A percentile compares a stretch with the other conserved stretches of the same genome.
phyloP scores from a whole-genome alignment of 2,797 vertebrate genomes.

The Arctocebus calabarensis region DNA sequence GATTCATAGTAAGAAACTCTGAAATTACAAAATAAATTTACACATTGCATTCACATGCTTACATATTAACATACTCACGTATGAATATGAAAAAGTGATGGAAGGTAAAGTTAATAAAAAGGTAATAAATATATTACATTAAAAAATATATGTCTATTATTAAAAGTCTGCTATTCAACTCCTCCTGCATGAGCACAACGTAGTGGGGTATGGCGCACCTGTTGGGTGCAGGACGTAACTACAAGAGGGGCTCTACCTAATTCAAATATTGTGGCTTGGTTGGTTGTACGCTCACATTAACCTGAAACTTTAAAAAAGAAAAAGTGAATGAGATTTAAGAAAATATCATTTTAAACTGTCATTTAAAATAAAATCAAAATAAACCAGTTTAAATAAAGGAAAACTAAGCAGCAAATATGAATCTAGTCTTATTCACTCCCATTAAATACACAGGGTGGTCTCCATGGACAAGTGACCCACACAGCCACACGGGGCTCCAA shows the following conservation, averaged over 20 bases:
- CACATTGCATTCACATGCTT: neutral
- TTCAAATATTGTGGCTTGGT: no score
- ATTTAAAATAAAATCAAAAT: conserved; percentile 8
- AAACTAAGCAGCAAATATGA: conserved; percentile 16
- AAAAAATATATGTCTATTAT: neutral
- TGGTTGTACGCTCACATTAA: no score
- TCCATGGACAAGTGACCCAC: rapidly evolving
- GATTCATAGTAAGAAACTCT: neutral
- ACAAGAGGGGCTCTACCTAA: no score
- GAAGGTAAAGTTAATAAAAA: neutral
- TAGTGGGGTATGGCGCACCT: no score
- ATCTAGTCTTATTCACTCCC: neutral
- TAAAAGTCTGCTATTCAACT: neutral
- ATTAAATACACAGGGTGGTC: neutral
- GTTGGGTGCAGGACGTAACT: no score
- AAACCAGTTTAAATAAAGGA: neutral
- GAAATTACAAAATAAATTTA: conserved; percentile 33
- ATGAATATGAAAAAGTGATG: neutral
- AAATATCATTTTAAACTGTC: neutral
- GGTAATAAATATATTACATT: neutral
- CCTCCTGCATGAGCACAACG: no score
- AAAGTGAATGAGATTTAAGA: no score
- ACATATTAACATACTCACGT: neutral
- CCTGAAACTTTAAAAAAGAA: no score
- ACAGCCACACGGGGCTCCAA: rapidly evolving